These are phyloP conservation scores for Heliconius nattereri DNA, from an alignment of 1,140 invertebrate genomes.

Conservation along the genomic window DNA sequence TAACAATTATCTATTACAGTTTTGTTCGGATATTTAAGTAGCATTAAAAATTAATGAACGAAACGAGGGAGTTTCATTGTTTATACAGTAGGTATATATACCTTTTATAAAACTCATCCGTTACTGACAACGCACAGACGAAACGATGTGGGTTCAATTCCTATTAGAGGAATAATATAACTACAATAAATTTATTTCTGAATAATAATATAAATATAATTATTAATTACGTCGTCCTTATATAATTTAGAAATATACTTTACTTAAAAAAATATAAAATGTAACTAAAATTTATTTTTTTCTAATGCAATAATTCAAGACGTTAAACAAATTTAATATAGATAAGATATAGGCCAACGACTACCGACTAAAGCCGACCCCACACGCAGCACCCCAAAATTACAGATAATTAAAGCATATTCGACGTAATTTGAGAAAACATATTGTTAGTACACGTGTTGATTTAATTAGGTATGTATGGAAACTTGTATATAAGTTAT, in stretches of 20 bases:
- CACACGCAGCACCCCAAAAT: not conserved
- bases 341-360: not conserved
- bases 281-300: not conserved
- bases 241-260: not conserved
- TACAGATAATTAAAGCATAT: slow-evolving; percentile 16
- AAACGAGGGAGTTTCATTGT: no score
- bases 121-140: no score
- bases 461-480: not conserved
- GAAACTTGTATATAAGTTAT: not conserved
- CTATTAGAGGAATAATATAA: no score
- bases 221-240: no score
- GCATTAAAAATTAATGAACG: not conserved
- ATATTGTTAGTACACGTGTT: not conserved
- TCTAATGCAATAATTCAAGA: not conserved
- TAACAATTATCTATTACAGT: slow-evolving; percentile 3
- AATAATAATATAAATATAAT: no score
- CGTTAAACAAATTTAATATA: not conserved
- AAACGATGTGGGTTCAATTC: no score
- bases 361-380: not conserved
- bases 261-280: not conserved
- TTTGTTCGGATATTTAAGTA: not conserved
- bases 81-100: no score
- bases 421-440: slow-evolving; percentile 11
- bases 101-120: no score
- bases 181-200: no score